Percentiles rank a stretch among this genome's conserved stretches.
Evolutionary conservation across 2,888 invertebrate species (phyloP).

Genomic region (Dryobota labecula): DNA sequence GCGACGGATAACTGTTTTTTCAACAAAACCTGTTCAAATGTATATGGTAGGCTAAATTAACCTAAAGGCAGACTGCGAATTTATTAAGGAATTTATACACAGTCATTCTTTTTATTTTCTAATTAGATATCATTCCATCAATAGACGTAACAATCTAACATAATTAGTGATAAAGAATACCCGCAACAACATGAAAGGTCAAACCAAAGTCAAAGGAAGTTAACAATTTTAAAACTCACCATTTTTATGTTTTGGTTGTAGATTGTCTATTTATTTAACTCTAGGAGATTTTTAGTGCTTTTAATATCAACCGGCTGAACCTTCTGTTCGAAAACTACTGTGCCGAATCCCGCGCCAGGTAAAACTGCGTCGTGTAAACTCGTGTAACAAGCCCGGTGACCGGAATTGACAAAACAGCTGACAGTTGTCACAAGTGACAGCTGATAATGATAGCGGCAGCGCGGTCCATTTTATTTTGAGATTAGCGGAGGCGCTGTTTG

Average conservation of each 20-base stretch:
- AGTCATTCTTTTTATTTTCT: background rate
- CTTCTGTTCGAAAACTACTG: constrained; percentile 33
- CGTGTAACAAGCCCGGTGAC: constrained; percentile 24
- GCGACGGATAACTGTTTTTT: background rate
- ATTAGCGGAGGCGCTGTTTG: background rate
- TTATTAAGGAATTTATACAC: too few species aligned
- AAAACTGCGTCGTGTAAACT: constrained; percentile 40
- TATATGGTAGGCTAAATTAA: background rate
- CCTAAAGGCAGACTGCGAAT: background rate
- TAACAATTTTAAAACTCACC: constrained; percentile 75
- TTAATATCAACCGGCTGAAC: constrained; percentile 37
- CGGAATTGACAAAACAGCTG: constrained; percentile 29
- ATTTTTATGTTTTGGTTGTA: constrained; percentile 66
- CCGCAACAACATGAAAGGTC: constrained; percentile 75
- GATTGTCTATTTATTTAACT: constrained; percentile 31
- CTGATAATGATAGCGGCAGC: background rate
- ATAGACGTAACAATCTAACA: constrained; percentile 19
- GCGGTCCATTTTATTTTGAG: background rate
- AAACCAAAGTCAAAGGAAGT: constrained; percentile 83
- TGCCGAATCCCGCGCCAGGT: constrained; percentile 29
- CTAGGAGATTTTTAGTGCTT: constrained; percentile 17
- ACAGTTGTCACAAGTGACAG: constrained; percentile 44
- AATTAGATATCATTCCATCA: background rate
- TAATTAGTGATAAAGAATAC: constrained; percentile 31
- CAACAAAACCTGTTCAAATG: constrained; percentile 4